These are phyloP conservation scores for Caenorhabditis panamensis DNA, from an alignment of 2,888 invertebrate species.

Conservation along the genomic window DNA sequence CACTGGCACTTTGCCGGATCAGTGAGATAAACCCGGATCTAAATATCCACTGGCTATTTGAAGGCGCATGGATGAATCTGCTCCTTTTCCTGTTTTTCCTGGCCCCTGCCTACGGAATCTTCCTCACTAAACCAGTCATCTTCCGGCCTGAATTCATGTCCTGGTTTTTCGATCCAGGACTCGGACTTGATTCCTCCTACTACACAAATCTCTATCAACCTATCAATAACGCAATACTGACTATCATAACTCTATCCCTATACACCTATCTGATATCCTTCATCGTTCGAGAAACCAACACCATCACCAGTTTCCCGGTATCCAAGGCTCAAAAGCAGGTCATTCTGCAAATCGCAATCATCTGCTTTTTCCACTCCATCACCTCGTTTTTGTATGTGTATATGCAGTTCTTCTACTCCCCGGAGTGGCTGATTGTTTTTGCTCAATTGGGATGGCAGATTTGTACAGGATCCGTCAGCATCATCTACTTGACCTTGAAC, in stretches of 20 bases:
- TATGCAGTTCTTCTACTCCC: conserved; percentile 36
- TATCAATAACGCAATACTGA: conserved; percentile 8
- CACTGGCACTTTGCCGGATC: conserved; percentile 18
- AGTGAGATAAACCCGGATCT: conserved; percentile 5
- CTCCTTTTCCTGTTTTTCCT: not conserved
- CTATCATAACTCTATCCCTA: conserved; percentile 1
- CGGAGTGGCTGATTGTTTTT: conserved; percentile 20
- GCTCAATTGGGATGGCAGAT: conserved; percentile 29
- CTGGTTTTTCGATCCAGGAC: conserved; percentile 29
- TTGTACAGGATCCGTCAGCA: conserved; percentile 18
- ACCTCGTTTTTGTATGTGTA: conserved; percentile 10
- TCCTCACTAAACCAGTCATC: conserved; percentile 22
- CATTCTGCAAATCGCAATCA: conserved; percentile 21
- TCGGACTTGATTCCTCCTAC: conserved; percentile 5
- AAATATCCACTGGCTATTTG: conserved; percentile 14
- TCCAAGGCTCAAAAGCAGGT: conserved; percentile 1
- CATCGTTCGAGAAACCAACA: not conserved
- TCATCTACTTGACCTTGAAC: conserved; percentile 12
- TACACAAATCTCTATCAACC: conserved; percentile 23
- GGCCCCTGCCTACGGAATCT: conserved; percentile 6
- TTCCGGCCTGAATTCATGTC: conserved; percentile 36
- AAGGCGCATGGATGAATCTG: not conserved
- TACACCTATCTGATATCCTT: conserved; percentile 19
- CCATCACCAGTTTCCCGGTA: not conserved
- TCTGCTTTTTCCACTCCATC: conserved; percentile 30